Evolutionary conservation across 2,797 vertebrate species (phyloP).

Genomic region (Florisuga fusca): DNA sequence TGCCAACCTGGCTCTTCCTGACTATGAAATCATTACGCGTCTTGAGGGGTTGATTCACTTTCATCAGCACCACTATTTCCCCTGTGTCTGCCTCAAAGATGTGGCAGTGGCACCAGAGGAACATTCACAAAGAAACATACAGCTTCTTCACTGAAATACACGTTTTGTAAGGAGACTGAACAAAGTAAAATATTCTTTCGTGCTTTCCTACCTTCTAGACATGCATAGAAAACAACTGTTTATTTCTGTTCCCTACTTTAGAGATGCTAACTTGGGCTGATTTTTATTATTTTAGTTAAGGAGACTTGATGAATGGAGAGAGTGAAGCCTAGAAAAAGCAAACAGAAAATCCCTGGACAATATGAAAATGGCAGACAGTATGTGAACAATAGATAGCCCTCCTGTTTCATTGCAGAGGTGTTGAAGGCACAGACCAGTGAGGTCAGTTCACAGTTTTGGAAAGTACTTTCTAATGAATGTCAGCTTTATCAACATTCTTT

Average conservation of each 20-base stretch:
- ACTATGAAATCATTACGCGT: conserved; percentile 87
- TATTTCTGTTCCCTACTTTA: neutral
- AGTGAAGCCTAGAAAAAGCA: neutral
- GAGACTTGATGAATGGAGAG: neutral
- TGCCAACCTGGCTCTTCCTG: conserved; percentile 77
- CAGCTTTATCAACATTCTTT: neutral
- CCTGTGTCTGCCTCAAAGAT: conserved; percentile 68
- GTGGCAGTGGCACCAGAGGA: neutral
- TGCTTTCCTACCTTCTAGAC: neutral
- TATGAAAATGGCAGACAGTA: neutral
- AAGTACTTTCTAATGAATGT: neutral
- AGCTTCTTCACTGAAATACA: conserved; percentile 21
- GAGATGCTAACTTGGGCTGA: neutral
- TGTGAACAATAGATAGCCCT: neutral
- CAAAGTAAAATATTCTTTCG: neutral
- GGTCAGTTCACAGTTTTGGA: neutral
- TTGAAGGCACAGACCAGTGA: neutral
- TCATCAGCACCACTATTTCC: conserved; percentile 75
- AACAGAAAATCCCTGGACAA: neutral
- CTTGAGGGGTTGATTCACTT: conserved; percentile 84
- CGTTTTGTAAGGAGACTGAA: neutral
- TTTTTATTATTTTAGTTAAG: neutral
- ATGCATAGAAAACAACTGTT: neutral
- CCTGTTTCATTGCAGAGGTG: neutral
- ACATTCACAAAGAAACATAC: neutral